Evolutionary conservation across 2,888 invertebrate species (phyloP), one percentile per base, ranked within the genome.

Genomic region (Dolomedes plantarius): DNA sequence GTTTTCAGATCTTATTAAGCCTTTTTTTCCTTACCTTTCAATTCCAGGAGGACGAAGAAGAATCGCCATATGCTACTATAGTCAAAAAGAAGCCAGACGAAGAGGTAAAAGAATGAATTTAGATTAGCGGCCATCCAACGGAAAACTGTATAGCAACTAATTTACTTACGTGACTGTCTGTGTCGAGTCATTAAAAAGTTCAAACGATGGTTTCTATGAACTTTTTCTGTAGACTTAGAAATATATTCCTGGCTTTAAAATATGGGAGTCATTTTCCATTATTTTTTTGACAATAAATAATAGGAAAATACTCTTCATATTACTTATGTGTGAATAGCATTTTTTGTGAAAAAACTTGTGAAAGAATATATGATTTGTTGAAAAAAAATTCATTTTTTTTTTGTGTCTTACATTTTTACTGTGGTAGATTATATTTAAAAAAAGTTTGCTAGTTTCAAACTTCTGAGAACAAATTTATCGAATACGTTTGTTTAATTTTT

Each of bases 11-110:
- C n/a, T n/a, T n/a, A n/a, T n/a, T n/a, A n/a, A n/a, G n/a, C n/a
- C n/a, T n/a, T n/a, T n/a, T n/a, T n/a, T n/a, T n/a, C n/a, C n/a
- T 28, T 28, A 28, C 0, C 19, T 64, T 28, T 29, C 1, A 27
- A 28, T 64, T 64, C 16, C 1, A 80, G 80, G 80, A 82, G 19
- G 68, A 56, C 13, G 75, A 72, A 56, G 83, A 85, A 77, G 83
- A 85, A 78, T 85, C 83, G 83, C 83, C 83, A 85, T 85, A 85
- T 78, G 83, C 68, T 68, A 85, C 83, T 72, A 71, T 85, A 85
- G 83, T 85, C 83, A 85, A 85, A 77, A 56, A 73, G 62, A 50
- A 36, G 31, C 41, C 69, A 69, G 69, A 0, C 65, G 65, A 29
- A 29, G 9, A 23, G 62, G 65, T 19, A 31, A 28, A 28, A 6